Conservation (phyloP, 2,113 vertebrate species). For the Bujurquina vittata region DNA sequence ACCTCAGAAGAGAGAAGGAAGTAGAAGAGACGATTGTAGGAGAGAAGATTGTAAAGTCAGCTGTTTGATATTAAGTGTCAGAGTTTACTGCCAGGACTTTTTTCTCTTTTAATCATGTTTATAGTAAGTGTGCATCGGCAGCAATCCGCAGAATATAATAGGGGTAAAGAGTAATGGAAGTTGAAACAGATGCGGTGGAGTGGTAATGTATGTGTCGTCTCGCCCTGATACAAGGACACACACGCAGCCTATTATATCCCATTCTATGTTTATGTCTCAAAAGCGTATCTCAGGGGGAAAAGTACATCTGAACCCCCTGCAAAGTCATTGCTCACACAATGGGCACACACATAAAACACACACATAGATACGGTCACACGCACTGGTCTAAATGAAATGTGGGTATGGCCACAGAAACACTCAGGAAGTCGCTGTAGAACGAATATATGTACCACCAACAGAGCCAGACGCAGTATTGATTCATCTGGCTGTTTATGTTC, state of each 20-base stretch:
- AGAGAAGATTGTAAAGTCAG: constrained; percentile 29
- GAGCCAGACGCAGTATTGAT: constrained; percentile 40
- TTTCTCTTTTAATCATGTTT: constrained; percentile 67
- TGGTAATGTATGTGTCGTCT: constrained; percentile 58
- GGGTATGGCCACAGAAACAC: constrained; percentile 13
- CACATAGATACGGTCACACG: constrained; percentile 9
- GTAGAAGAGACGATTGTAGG: neutral
- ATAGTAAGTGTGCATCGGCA: constrained; percentile 52
- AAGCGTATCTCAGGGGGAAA: constrained; percentile 45
- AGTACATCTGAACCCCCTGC: constrained; percentile 21
- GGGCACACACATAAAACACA: constrained; percentile 17
- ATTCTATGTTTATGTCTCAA: constrained; percentile 44
- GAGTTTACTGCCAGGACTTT: constrained; percentile 42
- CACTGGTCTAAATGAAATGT: constrained; percentile 24
- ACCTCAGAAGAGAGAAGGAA: neutral
- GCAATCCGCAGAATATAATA: constrained; percentile 38
- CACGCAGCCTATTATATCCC: constrained; percentile 47
- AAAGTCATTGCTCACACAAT: constrained; percentile 55
- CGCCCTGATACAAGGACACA: constrained; percentile 61
- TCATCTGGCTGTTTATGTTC: constrained; percentile 28
- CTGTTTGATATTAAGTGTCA: constrained; percentile 53
- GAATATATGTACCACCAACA: constrained; percentile 2
- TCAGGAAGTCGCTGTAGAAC: neutral
- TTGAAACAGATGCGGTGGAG: constrained; percentile 45
- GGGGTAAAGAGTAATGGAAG: constrained; percentile 58